These are phyloP conservation scores for Tipula confusa DNA, from an alignment of 2,888 invertebrate genomes.

Conservation along the genomic window DNA sequence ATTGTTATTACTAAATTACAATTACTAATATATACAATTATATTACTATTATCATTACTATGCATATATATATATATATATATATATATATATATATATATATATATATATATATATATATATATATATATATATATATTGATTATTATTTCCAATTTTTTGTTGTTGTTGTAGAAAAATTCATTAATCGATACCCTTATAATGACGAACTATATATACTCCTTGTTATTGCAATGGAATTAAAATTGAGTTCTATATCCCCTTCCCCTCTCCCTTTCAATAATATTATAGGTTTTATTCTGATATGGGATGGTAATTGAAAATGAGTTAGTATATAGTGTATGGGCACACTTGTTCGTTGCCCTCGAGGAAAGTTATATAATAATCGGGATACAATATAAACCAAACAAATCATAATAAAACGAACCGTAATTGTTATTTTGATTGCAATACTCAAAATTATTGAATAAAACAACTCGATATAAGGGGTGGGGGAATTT, in stretches of 20 bases:
- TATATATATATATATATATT: too few species aligned
- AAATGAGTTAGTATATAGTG: not conserved
- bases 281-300: not conserved
- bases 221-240: not conserved
- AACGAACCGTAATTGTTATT: too few species aligned
- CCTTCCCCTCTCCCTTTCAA: too few species aligned
- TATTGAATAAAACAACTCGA: too few species aligned
- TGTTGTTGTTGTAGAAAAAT: not conserved
- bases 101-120: too few species aligned
- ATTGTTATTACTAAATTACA: not conserved
- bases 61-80: too few species aligned
- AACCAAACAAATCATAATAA: too few species aligned
- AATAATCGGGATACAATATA: too few species aligned
- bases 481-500: too few species aligned
- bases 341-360: not conserved
- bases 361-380: too few species aligned
- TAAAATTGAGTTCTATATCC: not conserved
- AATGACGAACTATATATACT: not conserved
- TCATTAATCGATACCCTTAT: not conserved
- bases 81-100: too few species aligned
- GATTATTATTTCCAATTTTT: not conserved
- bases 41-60: not conserved
- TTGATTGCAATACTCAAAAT: too few species aligned
- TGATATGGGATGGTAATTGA: not conserved
- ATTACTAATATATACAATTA: not conserved